phyloP scores from a whole-genome alignment of 2,888 invertebrate genomes.

The Formica aserva region DNA sequence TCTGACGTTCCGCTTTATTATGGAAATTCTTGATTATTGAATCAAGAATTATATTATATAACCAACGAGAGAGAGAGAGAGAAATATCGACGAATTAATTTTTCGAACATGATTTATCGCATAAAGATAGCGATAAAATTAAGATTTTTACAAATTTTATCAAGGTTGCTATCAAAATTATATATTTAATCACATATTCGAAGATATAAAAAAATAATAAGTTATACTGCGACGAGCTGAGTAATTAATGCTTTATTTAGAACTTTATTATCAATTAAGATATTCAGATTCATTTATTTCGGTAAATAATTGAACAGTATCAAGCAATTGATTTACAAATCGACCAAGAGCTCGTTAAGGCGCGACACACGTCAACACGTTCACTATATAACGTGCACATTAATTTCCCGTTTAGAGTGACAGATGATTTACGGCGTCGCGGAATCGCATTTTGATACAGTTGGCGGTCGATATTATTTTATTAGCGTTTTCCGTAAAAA shows the following conservation, averaged over 20 bases:
- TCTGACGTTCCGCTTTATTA: conserved; percentile 48
- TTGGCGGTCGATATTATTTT: conserved; percentile 52
- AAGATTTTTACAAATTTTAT: background rate
- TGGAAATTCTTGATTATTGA: conserved; percentile 31
- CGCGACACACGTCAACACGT: conserved; percentile 14
- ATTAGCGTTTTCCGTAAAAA: conserved; percentile 44
- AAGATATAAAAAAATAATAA: background rate
- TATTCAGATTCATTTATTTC: background rate
- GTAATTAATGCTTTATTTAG: background rate
- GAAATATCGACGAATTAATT: background rate
- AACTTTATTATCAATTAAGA: background rate
- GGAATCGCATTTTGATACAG: conserved; percentile 4
- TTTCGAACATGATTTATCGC: background rate
- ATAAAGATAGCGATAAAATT: background rate
- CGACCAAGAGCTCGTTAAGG: conserved; percentile 21
- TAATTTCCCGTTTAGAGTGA: conserved; percentile 19
- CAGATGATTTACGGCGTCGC: conserved; percentile 39
- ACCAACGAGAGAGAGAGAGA: background rate
- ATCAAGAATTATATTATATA: background rate
- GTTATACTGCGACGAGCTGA: background rate
- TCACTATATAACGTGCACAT: background rate
- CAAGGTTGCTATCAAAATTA: background rate
- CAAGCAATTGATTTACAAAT: conserved; percentile 10
- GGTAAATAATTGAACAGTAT: conserved; percentile 3
- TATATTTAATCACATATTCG: background rate